Conservation (phyloP, 2,888 invertebrate genomes). For the Pterostichus madidus region DNA sequence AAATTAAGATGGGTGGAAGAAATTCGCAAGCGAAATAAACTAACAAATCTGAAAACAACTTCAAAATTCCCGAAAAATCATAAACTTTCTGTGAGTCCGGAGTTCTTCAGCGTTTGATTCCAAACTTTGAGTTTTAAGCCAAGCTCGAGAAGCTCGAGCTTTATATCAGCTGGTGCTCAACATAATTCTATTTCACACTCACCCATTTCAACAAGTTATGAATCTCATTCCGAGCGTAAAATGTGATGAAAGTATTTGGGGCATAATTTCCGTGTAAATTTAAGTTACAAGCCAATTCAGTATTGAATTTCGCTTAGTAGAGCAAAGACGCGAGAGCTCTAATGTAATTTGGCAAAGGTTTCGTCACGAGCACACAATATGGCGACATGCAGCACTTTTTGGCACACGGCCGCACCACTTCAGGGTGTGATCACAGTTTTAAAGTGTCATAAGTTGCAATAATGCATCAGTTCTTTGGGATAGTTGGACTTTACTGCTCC, state of each 20-base stretch:
- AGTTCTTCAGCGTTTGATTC: neutral
- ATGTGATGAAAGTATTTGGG: constrained; percentile 58
- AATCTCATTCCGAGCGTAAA: constrained; percentile 55
- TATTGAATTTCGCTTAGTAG: constrained; percentile 66
- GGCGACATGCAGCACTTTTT: constrained; percentile 58
- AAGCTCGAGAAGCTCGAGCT: constrained; percentile 9
- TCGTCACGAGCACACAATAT: constrained; percentile 61
- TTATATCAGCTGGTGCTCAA: constrained; percentile 41
- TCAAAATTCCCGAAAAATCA: constrained; percentile 44
- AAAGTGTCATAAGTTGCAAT: constrained; percentile 65
- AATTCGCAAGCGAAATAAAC: constrained; percentile 45
- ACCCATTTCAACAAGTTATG: constrained; percentile 58
- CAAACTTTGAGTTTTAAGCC: constrained; percentile 15
- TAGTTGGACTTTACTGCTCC: neutral
- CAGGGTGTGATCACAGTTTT: constrained; percentile 55
- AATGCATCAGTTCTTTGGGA: constrained; percentile 26
- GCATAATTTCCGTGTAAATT: constrained; percentile 60
- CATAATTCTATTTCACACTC: constrained; percentile 56
- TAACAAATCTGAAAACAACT: constrained; percentile 50
- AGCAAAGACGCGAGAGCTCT: constrained; percentile 57
- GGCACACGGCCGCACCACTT: constrained; percentile 28
- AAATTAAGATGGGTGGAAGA: constrained; percentile 49
- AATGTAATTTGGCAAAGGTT: constrained; percentile 66
- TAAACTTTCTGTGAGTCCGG: constrained; percentile 19
- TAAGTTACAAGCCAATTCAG: constrained; percentile 58